phyloP scores from a whole-genome alignment of 2,797 vertebrate species.

The Anguilla anguilla region DNA sequence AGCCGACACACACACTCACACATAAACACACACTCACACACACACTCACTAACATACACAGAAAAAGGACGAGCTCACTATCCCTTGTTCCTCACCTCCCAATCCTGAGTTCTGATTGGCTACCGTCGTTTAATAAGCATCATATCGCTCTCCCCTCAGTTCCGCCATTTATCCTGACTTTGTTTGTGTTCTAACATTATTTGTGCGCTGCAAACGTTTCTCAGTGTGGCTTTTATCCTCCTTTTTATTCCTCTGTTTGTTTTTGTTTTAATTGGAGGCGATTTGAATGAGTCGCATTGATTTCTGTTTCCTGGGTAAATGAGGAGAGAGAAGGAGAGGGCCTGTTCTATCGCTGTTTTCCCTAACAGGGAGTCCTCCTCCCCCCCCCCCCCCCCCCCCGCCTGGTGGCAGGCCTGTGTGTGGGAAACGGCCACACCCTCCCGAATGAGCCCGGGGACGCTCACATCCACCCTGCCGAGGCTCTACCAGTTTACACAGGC shows the following conservation, averaged over 20 bases:
- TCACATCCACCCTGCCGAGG: background rate
- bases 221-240: background rate
- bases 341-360: background rate
- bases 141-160: background rate
- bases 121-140: background rate
- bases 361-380: background rate
- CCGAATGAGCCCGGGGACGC: background rate
- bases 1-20: no score
- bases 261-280: background rate
- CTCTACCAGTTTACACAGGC: background rate
- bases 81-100: background rate
- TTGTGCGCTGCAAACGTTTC: background rate
- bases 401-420: background rate
- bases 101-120: background rate
- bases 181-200: background rate
- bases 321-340: background rate
- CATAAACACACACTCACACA: background rate
- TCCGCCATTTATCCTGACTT: background rate
- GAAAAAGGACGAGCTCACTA: no score
- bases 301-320: background rate
- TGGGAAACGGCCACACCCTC: background rate
- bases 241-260: background rate
- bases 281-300: background rate
- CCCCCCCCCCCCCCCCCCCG: background rate
- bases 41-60: background rate